Evolutionary conservation across 2,888 invertebrate species (phyloP).

Genomic region (Hemicrepidius hirtus): DNA sequence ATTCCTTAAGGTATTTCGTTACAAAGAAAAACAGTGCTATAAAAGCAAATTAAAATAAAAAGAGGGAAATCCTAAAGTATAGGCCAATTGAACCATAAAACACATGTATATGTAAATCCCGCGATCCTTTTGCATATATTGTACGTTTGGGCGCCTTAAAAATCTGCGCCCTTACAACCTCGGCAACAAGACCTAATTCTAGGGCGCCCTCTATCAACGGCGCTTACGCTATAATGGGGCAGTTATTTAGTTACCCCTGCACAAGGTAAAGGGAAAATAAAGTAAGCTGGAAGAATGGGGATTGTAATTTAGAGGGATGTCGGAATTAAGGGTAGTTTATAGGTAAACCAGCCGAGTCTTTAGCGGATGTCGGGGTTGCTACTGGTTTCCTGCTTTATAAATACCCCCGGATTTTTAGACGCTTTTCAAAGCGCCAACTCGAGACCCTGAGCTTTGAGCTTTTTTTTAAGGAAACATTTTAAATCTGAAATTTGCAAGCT

Average conservation of each 20-base stretch:
- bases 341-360: conserved; percentile 72
- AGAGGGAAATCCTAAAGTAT: conserved; percentile 63
- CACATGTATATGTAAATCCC: conserved; percentile 71
- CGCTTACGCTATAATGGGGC: conserved; percentile 71
- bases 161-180: conserved; percentile 59
- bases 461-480: background rate
- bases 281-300: conserved; percentile 73
- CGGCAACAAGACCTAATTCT: conserved; percentile 59
- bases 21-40: conserved; percentile 43
- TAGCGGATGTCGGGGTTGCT: conserved; percentile 54
- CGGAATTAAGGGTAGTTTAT: conserved; percentile 74
- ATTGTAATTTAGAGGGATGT: conserved; percentile 74
- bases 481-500: background rate
- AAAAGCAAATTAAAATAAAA: conserved; percentile 68
- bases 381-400: conserved; percentile 48
- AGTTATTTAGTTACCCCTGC: conserved; percentile 72
- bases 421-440: conserved; percentile 1
- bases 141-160: conserved; percentile 66
- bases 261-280: conserved; percentile 70
- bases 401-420: conserved; percentile 37
- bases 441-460: background rate
- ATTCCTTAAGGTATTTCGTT: conserved; percentile 34
- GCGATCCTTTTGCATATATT: conserved; percentile 68
- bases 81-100: conserved; percentile 69
- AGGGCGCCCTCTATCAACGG: conserved; percentile 58